Percentiles rank a stretch among this genome's conserved stretches.
Evolutionary conservation across 2,113 vertebrate species (phyloP).

Genomic region (Euleptes europaea): DNA sequence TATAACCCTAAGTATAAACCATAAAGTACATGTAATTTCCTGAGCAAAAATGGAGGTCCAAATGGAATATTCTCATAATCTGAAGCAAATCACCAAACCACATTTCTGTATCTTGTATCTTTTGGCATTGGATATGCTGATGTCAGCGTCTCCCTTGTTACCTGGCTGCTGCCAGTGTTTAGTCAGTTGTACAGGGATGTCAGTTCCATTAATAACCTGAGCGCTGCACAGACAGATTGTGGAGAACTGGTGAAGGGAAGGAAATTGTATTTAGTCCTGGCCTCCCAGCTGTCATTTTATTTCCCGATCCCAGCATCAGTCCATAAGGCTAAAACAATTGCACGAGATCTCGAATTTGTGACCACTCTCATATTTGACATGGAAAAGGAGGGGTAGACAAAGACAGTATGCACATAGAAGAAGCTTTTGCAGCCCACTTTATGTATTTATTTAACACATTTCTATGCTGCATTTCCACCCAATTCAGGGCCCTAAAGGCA

Average conservation of each 20-base stretch:
- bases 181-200: slow-evolving; percentile 75
- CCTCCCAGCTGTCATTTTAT: slow-evolving; percentile 72
- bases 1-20: neutral
- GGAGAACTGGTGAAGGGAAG: slow-evolving; percentile 68
- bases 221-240: slow-evolving; percentile 66
- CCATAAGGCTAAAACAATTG: slow-evolving; percentile 46
- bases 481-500: no score
- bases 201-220: slow-evolving; percentile 80
- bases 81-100: slow-evolving; percentile 68
- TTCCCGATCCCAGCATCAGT: slow-evolving; percentile 35
- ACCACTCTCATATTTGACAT: slow-evolving; percentile 53
- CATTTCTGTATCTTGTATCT: slow-evolving; percentile 71
- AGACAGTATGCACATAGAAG: neutral
- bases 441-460: no score
- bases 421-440: neutral
- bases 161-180: slow-evolving; percentile 72
- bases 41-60: neutral
- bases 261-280: slow-evolving; percentile 76
- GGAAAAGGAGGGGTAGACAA: slow-evolving; percentile 30
- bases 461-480: no score
- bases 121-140: slow-evolving; percentile 61
- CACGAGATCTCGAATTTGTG: slow-evolving; percentile 56
- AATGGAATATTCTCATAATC: slow-evolving; percentile 42
- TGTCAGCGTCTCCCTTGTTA: slow-evolving; percentile 76
- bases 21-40: neutral